Evolutionary conservation across 2,888 invertebrate species (phyloP).

Genomic region (Cerastis rubricosa): DNA sequence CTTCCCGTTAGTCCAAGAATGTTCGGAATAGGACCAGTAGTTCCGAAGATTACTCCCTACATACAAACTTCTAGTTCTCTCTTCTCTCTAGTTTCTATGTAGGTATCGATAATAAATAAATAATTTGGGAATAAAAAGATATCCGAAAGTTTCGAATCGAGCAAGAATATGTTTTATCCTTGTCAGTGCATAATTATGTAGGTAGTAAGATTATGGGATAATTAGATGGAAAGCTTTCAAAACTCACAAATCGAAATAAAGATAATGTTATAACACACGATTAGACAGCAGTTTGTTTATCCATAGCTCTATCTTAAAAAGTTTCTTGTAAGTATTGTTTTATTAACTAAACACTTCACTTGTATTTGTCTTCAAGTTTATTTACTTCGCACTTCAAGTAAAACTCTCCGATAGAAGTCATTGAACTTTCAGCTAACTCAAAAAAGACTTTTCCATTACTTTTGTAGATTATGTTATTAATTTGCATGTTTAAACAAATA

Average conservation of each 20-base stretch:
- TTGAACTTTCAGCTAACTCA: slow-evolving; percentile 37
- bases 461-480: slow-evolving; percentile 31
- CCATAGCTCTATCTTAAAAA: not conserved
- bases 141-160: not conserved
- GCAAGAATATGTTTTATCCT: not conserved
- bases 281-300: not conserved
- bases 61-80: too few species aligned
- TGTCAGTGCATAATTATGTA: too few species aligned
- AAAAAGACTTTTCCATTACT: slow-evolving; percentile 36
- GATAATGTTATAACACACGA: not conserved
- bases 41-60: too few species aligned
- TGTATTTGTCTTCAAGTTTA: slow-evolving; percentile 20
- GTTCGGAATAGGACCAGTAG: too few species aligned
- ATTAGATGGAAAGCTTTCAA: not conserved
- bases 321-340: not conserved
- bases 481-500: slow-evolving; percentile 9
- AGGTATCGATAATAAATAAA: not conserved
- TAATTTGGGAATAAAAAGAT: not conserved
- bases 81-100: too few species aligned
- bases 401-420: slow-evolving; percentile 42
- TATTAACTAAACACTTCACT: slow-evolving; percentile 13
- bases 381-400: slow-evolving; percentile 24
- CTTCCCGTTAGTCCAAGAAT: too few species aligned
- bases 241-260: not conserved
- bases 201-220: not conserved